Conservation (phyloP, 92 coral and sea anemone genomes). For the Micromussa lordhowensis region DNA sequence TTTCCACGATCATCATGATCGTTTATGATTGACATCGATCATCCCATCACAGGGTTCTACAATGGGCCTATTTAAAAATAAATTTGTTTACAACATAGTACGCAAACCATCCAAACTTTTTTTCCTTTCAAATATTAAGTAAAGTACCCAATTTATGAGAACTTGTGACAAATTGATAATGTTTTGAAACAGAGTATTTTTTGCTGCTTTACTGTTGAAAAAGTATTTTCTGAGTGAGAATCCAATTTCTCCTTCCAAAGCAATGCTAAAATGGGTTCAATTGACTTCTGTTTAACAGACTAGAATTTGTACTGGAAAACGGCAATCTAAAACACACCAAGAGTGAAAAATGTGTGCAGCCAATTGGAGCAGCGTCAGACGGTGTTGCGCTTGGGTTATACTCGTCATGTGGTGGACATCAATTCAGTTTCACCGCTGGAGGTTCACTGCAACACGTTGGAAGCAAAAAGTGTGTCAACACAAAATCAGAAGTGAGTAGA, state of each 20-base stretch:
- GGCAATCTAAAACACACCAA: constrained; percentile 82
- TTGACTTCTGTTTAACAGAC: constrained; percentile 34
- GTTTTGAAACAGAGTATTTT: too few species aligned
- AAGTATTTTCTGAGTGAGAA: too few species aligned
- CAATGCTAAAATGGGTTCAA: background rate
- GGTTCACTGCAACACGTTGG: constrained; percentile 94
- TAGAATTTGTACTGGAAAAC: constrained; percentile 78
- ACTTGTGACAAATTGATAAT: too few species aligned
- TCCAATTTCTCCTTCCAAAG: too few species aligned
- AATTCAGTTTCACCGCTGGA: constrained; percentile 92
- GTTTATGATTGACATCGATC: background rate
- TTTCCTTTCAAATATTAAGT: too few species aligned
- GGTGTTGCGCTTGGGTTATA: constrained; percentile 87
- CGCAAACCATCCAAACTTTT: too few species aligned
- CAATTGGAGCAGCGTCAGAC: constrained; percentile 66
- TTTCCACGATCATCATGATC: background rate
- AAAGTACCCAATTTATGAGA: too few species aligned
- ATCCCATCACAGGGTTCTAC: too few species aligned
- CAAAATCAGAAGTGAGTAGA: constrained; percentile 76
- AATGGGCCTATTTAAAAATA: too few species aligned
- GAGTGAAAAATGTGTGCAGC: constrained; percentile 85
- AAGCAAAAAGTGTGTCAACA: constrained; percentile 88
- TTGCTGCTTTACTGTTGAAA: too few species aligned
- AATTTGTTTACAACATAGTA: too few species aligned
- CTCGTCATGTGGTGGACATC: constrained; percentile 74